phyloP scores from a whole-genome alignment of 2,888 invertebrate species.

The Ctenicera cuprea region DNA sequence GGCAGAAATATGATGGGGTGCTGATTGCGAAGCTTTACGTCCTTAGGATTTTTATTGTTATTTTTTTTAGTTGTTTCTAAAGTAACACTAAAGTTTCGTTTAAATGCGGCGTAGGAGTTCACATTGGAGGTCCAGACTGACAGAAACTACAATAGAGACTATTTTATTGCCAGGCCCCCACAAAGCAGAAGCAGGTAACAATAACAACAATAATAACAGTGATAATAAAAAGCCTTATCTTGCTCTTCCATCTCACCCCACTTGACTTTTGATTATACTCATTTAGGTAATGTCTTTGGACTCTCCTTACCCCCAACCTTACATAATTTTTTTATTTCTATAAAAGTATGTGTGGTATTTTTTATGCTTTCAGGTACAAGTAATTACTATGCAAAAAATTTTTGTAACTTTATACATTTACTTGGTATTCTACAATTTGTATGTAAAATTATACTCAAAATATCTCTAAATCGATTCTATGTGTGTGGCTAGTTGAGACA shows the following conservation, averaged over 20 bases:
- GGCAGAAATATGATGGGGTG: slow-evolving; percentile 15
- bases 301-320: slow-evolving; percentile 3
- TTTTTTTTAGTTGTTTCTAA: not conserved
- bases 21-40: slow-evolving; percentile 20
- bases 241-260: slow-evolving; percentile 10
- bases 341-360: not conserved
- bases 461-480: slow-evolving; percentile 33
- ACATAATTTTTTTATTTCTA: no score
- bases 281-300: slow-evolving; percentile 13
- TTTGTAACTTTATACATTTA: slow-evolving; percentile 35
- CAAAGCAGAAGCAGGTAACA: slow-evolving; percentile 66
- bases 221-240: slow-evolving; percentile 62
- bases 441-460: slow-evolving; percentile 46
- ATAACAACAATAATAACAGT: slow-evolving; percentile 65
- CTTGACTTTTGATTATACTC: slow-evolving; percentile 19
- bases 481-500: slow-evolving; percentile 46
- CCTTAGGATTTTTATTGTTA: not conserved
- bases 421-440: slow-evolving; percentile 17
- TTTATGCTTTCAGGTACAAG: not conserved
- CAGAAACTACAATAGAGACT: slow-evolving; percentile 64
- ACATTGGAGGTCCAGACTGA: slow-evolving; percentile 61
- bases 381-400: slow-evolving; percentile 33
- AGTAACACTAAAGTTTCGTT: slow-evolving; percentile 22
- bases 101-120: slow-evolving; percentile 40
- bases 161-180: slow-evolving; percentile 63